Conservation (phyloP, 2,113 vertebrate genomes). For the Grantiella picta region DNA sequence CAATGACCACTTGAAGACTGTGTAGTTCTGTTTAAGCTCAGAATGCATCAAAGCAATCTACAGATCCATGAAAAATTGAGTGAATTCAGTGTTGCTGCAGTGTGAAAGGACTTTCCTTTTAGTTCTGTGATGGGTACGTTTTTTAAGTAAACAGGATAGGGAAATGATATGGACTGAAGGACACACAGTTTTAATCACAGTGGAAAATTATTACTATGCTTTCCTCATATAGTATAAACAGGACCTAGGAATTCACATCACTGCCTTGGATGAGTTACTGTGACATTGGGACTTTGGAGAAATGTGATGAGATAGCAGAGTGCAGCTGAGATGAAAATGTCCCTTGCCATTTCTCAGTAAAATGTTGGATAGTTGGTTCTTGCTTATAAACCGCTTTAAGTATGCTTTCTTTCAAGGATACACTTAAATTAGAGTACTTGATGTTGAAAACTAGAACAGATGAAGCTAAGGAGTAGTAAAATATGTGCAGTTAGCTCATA, state of each 20-base stretch:
- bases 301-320: background rate
- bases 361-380: background rate
- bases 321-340: background rate
- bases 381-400: background rate
- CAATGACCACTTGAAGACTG: background rate
- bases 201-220: conserved; percentile 7
- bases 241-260: background rate
- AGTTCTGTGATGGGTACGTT: background rate
- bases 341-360: background rate
- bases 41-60: background rate
- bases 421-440: background rate
- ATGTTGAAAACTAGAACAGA: background rate
- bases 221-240: background rate
- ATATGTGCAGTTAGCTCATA: background rate
- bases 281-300: background rate
- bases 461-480: background rate
- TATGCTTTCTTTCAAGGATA: background rate
- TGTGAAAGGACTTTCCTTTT: background rate
- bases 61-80: background rate
- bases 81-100: background rate
- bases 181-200: background rate
- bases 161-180: background rate
- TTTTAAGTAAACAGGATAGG: conserved; percentile 7
- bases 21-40: background rate
- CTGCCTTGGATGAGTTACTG: background rate